A percentile compares a stretch with the other conserved stretches of the same genome.
Evolutionary conservation across 2,797 vertebrate genomes (phyloP).

Genomic region (Kryptolebias ocellatus): DNA sequence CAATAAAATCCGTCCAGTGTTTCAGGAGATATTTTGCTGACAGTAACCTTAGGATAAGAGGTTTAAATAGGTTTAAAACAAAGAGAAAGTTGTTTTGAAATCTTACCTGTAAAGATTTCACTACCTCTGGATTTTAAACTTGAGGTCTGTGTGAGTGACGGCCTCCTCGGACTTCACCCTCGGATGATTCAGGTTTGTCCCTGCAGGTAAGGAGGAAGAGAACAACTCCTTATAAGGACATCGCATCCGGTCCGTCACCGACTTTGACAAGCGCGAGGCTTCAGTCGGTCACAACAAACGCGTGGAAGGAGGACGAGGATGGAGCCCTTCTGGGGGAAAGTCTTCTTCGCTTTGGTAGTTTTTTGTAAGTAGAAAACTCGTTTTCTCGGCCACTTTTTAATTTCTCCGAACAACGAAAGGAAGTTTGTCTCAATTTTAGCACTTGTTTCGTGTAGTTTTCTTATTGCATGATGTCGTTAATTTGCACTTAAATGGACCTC

Average conservation of each 20-base stretch:
- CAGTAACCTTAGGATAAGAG: too few species aligned
- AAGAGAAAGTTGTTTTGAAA: too few species aligned
- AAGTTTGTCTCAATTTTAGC: too few species aligned
- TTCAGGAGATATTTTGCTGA: too few species aligned
- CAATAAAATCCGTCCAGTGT: too few species aligned
- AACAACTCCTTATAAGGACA: slow-evolving; percentile 39
- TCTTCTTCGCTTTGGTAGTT: slow-evolving; percentile 35
- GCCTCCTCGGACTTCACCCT: not conserved
- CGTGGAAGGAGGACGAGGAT: slow-evolving; percentile 53
- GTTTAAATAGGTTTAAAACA: too few species aligned
- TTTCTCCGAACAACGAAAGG: not conserved
- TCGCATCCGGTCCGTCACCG: slow-evolving; percentile 44
- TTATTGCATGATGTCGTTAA: not conserved
- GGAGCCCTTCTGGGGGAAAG: slow-evolving; percentile 40
- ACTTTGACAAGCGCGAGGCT: slow-evolving; percentile 51
- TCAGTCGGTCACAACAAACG: slow-evolving; percentile 19
- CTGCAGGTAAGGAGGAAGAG: slow-evolving; percentile 12
- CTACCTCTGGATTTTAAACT: too few species aligned
- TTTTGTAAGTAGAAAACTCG: slow-evolving; percentile 54
- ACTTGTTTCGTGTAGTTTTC: not conserved
- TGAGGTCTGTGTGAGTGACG: too few species aligned
- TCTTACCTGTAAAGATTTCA: too few species aligned
- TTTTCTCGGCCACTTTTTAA: too few species aligned
- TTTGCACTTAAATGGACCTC: too few species aligned
- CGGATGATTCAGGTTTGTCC: not conserved